Evolutionary conservation across 2,113 vertebrate genomes (phyloP), one percentile per base, ranked within the genome.

Genomic region (Chionis minor): DNA sequence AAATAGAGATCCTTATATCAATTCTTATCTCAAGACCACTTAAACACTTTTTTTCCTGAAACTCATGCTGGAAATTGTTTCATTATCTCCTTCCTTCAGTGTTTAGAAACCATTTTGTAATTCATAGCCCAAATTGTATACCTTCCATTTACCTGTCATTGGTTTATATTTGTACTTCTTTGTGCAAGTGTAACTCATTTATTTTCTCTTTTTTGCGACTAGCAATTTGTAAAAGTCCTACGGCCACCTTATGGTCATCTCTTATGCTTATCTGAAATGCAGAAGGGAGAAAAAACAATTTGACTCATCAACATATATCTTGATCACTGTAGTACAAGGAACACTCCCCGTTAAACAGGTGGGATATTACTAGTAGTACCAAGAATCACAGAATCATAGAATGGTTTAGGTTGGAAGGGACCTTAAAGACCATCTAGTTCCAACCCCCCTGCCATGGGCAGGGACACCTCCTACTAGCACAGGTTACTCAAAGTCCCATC

Each of bases 241-340:
- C 11, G 82, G 45, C 2, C 26, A 51, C 26, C 4, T 72, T 35
- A 49, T 14, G 14, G 9, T 23, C 14, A 66, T 51, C 14, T 82
- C 9, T 70, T 66, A 35, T 11, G 17, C 6, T 67, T 27, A 32
- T 40, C 12, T 66, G 75, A 86, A 88, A 66, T 16, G 4, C 9
- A 42, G 12, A 52, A 5, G 8, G 12, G 44, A 72, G 24, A 52
- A 90, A 88, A 95, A 77, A 2, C 16, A 63, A 14, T 35, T 27
- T 12, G 13, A 56, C 3, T 59, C 27, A 71, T 54, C 30, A 21
- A 1, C 0, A 0, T 69, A 6, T 35, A 27, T 9, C 15, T 59
- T 69, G 19, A 71, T 75, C 28, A 52, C 18, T 49, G 6, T 1
- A 35, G n/a, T 27, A 54, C 5, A 92, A 65, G 27, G 51, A 94